Conservation (phyloP, 2,113 vertebrate species). For the Atherinomorus stipes region DNA sequence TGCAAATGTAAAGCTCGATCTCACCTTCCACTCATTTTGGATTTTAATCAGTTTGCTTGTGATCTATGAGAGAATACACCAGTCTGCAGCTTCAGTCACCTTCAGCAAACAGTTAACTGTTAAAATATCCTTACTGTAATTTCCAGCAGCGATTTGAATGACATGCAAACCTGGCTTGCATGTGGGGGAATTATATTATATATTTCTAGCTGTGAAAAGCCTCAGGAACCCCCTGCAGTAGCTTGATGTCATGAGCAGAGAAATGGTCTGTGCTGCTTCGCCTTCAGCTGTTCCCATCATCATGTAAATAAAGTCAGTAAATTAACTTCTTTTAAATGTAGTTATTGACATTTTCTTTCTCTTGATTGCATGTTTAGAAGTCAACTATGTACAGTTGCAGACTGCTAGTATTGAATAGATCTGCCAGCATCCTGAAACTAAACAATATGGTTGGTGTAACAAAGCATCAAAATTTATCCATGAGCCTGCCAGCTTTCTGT, state of each 20-base stretch:
- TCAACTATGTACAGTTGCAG: conserved; percentile 17
- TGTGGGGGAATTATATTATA: conserved; percentile 16
- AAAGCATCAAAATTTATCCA: conserved; percentile 27
- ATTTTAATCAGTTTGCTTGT: neutral
- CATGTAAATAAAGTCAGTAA: neutral
- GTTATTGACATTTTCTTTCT: neutral
- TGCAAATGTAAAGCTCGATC: neutral
- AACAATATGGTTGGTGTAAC: conserved; percentile 10
- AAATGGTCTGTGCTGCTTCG: neutral
- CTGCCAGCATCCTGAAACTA: conserved; percentile 20
- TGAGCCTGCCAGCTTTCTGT: conserved; percentile 36
- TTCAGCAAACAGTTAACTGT: neutral
- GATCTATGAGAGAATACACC: conserved; percentile 1
- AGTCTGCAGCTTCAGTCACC: neutral
- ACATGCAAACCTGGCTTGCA: neutral
- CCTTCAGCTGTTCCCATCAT: neutral
- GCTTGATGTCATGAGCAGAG: neutral
- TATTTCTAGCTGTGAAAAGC: neutral
- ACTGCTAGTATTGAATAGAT: conserved; percentile 1
- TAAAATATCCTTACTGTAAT: neutral
- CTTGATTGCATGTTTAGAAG: conserved; percentile 13
- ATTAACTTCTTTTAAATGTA: neutral
- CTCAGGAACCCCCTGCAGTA: neutral
- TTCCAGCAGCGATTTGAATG: neutral
- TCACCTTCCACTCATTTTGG: neutral